Conservation (phyloP, 1,140 invertebrate genomes). For the Gerris buenoi region DNA sequence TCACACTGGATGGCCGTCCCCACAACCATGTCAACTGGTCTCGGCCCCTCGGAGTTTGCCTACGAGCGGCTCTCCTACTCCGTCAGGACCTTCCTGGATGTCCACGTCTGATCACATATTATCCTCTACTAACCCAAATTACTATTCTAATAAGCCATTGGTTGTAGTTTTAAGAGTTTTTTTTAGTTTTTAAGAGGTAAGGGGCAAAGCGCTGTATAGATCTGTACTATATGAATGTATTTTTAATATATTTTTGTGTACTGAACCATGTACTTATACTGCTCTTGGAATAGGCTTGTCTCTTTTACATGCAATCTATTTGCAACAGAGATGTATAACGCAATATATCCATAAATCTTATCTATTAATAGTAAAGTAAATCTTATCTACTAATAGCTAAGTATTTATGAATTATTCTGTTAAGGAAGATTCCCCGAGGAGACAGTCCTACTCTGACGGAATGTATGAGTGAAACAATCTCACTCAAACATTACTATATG, state of each 20-base stretch:
- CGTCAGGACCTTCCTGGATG: background rate
- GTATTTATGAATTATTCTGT: too few relatives aligned
- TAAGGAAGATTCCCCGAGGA: too few relatives aligned
- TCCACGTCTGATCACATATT: background rate
- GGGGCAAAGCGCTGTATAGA: background rate
- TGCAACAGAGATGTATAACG: too few relatives aligned
- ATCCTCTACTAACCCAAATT: background rate
- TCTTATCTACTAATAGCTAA: too few relatives aligned
- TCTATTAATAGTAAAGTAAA: too few relatives aligned
- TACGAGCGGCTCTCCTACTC: background rate
- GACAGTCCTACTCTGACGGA: background rate
- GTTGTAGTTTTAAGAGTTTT: background rate
- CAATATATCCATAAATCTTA: too few relatives aligned
- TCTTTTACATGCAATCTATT: background rate
- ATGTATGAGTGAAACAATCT: background rate
- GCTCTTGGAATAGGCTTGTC: background rate
- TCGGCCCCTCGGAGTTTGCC: background rate
- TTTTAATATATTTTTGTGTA: background rate
- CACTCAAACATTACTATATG: background rate
- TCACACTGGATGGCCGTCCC: slow-evolving; percentile 9
- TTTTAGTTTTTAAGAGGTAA: background rate
- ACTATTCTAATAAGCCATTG: background rate
- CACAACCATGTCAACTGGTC: background rate
- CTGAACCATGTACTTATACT: background rate
- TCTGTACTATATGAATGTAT: background rate